Evolutionary conservation across 92 coral and sea anemone genomes (phyloP).

Genomic region (Paragorgia papillata): DNA sequence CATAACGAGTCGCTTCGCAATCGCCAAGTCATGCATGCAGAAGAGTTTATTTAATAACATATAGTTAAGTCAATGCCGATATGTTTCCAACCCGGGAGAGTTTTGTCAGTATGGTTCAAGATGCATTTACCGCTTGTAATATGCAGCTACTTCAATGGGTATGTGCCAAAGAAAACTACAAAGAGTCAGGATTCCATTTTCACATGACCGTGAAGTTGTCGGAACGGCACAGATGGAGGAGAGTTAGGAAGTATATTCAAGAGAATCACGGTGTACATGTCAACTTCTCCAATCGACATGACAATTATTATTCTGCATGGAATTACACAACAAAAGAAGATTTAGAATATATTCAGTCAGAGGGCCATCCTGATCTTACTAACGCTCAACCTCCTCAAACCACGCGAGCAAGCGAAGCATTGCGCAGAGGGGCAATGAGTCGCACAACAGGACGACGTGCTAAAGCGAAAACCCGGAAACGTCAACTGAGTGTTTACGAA

Average conservation of each 20-base stretch:
- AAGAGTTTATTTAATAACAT: too few species aligned
- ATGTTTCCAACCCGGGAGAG: conserved; percentile 21
- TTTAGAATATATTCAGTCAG: conserved; percentile 8
- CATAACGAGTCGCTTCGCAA: too few species aligned
- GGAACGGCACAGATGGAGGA: too few species aligned
- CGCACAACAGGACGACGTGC: conserved; percentile 15
- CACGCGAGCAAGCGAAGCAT: too few species aligned
- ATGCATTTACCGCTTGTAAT: conserved; percentile 19
- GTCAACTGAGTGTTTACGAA: conserved; percentile 33
- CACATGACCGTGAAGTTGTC: too few species aligned
- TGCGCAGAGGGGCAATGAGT: too few species aligned
- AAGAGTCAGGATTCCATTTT: too few species aligned
- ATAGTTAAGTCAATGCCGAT: conserved; percentile 36
- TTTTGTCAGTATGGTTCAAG: conserved; percentile 11
- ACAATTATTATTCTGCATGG: too few species aligned
- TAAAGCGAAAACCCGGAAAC: conserved; percentile 5
- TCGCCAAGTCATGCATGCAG: too few species aligned
- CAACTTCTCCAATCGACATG: too few species aligned
- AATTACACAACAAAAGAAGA: conserved; percentile 21
- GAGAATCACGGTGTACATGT: too few species aligned
- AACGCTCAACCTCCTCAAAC: conserved; percentile 4
- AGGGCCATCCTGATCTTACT: conserved; percentile 26
- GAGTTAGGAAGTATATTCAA: too few species aligned
- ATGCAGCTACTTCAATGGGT: conserved; percentile 34
- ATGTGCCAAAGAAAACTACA: conserved; percentile 29